These are phyloP conservation scores for Pungitius pungitius DNA, from an alignment of 2,113 vertebrate genomes.

Conservation along the genomic window DNA sequence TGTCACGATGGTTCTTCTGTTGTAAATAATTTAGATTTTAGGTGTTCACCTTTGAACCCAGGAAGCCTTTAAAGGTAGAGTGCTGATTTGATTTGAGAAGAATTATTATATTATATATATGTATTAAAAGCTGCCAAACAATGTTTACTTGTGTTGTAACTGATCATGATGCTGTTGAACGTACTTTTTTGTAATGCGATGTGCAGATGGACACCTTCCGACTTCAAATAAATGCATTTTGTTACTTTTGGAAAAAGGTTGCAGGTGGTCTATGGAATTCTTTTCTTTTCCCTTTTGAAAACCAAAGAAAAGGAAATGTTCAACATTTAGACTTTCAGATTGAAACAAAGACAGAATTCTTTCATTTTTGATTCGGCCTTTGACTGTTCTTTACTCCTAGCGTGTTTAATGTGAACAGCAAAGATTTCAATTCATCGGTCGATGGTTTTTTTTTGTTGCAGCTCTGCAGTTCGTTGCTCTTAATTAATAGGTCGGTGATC, in stretches of 20 bases:
- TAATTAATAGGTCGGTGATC: background rate
- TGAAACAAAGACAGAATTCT: background rate
- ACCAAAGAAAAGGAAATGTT: background rate
- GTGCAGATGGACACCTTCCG: background rate
- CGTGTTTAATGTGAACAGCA: background rate
- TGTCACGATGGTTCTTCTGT: background rate
- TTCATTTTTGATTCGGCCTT: background rate
- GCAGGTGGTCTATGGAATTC: background rate
- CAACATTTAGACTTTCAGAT: background rate
- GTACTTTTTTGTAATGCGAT: background rate
- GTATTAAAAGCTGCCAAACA: background rate
- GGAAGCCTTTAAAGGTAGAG: background rate
- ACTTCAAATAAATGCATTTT: background rate
- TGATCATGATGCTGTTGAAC: background rate
- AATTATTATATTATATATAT: background rate
- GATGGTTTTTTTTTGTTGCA: background rate
- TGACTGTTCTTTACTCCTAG: background rate
- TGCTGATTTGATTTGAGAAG: background rate
- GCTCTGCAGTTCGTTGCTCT: slow-evolving; percentile 4
- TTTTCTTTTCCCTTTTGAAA: background rate
- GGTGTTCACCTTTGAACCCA: background rate
- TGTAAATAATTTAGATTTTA: background rate
- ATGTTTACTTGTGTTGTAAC: background rate
- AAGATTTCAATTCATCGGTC: slow-evolving; percentile 1
- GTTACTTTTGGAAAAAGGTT: background rate